Evolutionary conservation across 2,797 vertebrate species (phyloP).

Genomic region (Platyrinchus mystaceus): DNA sequence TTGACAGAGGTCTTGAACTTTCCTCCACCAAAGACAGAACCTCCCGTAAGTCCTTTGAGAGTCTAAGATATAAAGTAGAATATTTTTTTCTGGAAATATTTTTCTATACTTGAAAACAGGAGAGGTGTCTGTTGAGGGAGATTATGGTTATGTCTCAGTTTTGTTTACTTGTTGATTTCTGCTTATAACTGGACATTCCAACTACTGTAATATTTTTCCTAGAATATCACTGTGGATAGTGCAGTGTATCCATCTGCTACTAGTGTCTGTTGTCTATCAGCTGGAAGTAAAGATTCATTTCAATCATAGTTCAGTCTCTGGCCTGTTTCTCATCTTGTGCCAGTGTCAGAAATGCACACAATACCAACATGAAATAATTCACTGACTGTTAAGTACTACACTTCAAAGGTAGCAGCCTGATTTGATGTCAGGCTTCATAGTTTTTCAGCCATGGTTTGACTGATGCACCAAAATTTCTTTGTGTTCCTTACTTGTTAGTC

Average conservation of each 20-base stretch:
- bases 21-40: neutral
- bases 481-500: constrained; percentile 9
- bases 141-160: neutral
- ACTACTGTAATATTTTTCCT: neutral
- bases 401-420: neutral
- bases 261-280: neutral
- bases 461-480: constrained; percentile 5
- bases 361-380: constrained; percentile 10
- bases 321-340: neutral
- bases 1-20: neutral
- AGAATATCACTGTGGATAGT: neutral
- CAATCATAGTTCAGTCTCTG: neutral
- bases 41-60: neutral
- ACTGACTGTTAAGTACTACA: neutral
- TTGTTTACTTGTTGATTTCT: neutral
- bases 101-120: neutral
- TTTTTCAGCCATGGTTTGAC: constrained; percentile 3
- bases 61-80: neutral
- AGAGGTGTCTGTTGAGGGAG: neutral
- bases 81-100: neutral
- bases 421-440: neutral
- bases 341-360: neutral
- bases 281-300: neutral
- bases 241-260: neutral
- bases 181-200: neutral